Conservation (phyloP, 2,888 invertebrate genomes). For the Ectropis crepuscularia region DNA sequence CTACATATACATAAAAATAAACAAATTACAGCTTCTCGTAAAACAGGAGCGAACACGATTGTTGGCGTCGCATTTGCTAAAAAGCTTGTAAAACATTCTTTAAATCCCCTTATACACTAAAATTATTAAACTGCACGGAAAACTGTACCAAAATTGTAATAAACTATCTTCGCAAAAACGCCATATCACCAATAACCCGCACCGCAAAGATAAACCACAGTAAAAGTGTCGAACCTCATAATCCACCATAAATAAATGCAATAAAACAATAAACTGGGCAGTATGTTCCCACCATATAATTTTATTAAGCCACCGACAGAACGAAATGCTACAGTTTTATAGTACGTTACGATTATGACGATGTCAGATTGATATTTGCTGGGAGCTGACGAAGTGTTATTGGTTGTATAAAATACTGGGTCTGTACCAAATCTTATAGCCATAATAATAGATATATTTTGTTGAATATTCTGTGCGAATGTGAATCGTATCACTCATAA, state of each 20-base stretch:
- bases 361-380: constrained; percentile 23
- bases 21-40: too few relatives aligned
- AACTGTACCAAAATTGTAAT: background rate
- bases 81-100: too few relatives aligned
- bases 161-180: background rate
- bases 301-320: constrained; percentile 32
- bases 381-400: constrained; percentile 14
- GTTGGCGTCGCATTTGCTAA: too few relatives aligned
- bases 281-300: constrained; percentile 39
- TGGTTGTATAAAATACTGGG: constrained; percentile 1
- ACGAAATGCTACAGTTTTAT: constrained; percentile 11
- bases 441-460: background rate
- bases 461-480: background rate
- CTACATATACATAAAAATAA: too few relatives aligned
- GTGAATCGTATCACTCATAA: background rate
- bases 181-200: constrained; percentile 2
- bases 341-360: constrained; percentile 17
- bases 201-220: background rate
- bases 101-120: too few relatives aligned
- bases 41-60: too few relatives aligned
- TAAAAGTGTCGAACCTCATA: constrained; percentile 11
- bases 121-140: too few relatives aligned
- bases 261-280: constrained; percentile 40
- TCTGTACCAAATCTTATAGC: background rate
- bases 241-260: constrained; percentile 21